These are phyloP conservation scores for Leptopilina syphax DNA, from an alignment of 2,888 invertebrate species.

Conservation along the genomic window DNA sequence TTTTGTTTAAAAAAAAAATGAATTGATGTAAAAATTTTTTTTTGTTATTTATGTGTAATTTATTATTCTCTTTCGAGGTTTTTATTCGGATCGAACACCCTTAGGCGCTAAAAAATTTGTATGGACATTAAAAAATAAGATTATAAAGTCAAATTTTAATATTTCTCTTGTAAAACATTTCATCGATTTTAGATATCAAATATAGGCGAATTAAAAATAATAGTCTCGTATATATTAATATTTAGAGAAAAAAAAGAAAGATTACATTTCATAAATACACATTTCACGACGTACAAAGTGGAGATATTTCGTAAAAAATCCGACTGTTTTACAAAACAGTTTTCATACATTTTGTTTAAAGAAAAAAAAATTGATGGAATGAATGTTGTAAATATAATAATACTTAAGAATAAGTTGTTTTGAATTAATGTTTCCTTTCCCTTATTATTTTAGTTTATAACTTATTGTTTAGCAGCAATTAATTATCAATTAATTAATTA, in stretches of 20 bases:
- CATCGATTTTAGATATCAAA: conserved; percentile 7
- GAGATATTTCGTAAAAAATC: no score
- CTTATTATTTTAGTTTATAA: neutral
- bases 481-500: no score
- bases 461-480: no score
- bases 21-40: no score
- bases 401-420: neutral
- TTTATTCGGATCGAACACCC: no score
- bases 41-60: no score
- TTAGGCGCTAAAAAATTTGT: conserved; percentile 1
- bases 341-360: conserved; percentile 20
- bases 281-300: neutral
- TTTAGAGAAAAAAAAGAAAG: conserved; percentile 4
- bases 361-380: conserved; percentile 27
- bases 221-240: conserved; percentile 1
- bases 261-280: conserved; percentile 13
- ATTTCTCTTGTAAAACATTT: conserved; percentile 30
- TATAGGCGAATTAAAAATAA: conserved; percentile 6
- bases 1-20: no score
- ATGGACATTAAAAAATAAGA: conserved; percentile 2
- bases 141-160: conserved; percentile 2
- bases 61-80: no score
- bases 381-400: conserved; percentile 37
- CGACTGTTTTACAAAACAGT: conserved; percentile 1
- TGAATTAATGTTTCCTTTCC: neutral